Evolutionary conservation across 2,113 vertebrate species (phyloP).

Genomic region (Campylorhamphus procurvoides): DNA sequence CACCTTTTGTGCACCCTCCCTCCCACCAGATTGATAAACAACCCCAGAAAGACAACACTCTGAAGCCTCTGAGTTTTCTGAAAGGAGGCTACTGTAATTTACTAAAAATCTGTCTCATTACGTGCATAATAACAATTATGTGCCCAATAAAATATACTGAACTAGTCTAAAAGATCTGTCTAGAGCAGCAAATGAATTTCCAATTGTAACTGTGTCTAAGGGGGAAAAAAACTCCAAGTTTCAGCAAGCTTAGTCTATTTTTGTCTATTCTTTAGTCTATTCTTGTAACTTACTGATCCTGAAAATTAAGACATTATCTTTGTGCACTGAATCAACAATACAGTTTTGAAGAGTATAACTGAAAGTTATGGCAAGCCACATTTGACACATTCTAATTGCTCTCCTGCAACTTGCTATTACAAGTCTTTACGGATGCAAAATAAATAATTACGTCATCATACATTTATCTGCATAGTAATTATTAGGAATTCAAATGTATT

Average conservation of each 20-base stretch:
- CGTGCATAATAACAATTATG: not conserved
- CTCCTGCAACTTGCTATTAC: not conserved
- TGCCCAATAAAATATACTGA: not conserved
- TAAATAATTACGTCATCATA: not conserved
- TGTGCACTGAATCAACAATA: not conserved
- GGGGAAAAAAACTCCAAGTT: not conserved
- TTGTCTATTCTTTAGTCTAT: not conserved
- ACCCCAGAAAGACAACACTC: not conserved
- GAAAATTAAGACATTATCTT: slow-evolving; percentile 37
- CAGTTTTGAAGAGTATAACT: not conserved
- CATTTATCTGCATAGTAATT: not conserved
- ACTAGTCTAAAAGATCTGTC: slow-evolving; percentile 2
- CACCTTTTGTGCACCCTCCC: not conserved
- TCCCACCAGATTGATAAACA: not conserved
- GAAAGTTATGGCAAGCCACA: not conserved
- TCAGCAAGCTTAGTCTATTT: not conserved
- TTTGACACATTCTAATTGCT: slow-evolving; percentile 17
- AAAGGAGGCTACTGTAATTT: not conserved
- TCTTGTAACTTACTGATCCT: slow-evolving; percentile 30
- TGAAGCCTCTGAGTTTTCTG: not conserved
- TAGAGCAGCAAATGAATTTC: slow-evolving; percentile 2
- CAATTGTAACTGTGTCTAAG: not conserved
- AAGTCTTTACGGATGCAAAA: not conserved
- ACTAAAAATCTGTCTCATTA: not conserved
- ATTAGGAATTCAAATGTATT: not conserved